phyloP scores from a whole-genome alignment of 2,797 vertebrate species.

The Bovichtus diacanthus region DNA sequence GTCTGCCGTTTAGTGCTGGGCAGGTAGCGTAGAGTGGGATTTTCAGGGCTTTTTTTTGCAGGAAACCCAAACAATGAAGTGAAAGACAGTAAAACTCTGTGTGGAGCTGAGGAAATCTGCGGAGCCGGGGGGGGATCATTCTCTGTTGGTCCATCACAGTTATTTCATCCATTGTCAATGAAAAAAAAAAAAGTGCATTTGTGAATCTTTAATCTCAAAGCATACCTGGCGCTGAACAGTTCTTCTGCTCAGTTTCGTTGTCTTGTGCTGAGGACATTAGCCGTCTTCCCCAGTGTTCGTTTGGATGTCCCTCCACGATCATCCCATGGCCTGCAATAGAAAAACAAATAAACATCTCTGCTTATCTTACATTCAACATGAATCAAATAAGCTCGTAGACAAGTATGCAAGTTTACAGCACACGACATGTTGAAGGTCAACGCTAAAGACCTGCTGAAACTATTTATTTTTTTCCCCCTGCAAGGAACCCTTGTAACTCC shows the following conservation, averaged over 20 bases:
- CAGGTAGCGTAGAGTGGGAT: fast-evolving
- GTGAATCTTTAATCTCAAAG: neutral
- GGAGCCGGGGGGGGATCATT: neutral
- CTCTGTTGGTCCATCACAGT: neutral
- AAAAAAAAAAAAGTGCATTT: neutral
- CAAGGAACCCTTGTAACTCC: neutral
- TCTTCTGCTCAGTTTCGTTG: conserved; percentile 78
- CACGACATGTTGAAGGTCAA: neutral
- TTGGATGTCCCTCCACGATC: conserved; percentile 69
- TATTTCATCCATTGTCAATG: neutral
- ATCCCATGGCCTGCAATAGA: conserved; percentile 83
- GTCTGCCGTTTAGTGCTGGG: neutral
- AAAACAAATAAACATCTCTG: neutral
- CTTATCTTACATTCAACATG: conserved; percentile 17
- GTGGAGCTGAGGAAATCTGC: neutral
- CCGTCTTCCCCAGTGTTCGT: conserved; percentile 81
- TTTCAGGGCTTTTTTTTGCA: neutral
- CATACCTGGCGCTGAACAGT: conserved; percentile 86
- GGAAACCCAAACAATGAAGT: neutral
- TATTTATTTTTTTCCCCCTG: neutral
- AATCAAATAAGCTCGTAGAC: neutral
- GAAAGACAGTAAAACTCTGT: fast-evolving
- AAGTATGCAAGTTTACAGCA: neutral
- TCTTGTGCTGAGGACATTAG: conserved; percentile 77
- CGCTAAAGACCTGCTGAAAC: neutral